Conservation (phyloP, 2,797 vertebrate species). For the Gobionotothen gibberifrons region DNA sequence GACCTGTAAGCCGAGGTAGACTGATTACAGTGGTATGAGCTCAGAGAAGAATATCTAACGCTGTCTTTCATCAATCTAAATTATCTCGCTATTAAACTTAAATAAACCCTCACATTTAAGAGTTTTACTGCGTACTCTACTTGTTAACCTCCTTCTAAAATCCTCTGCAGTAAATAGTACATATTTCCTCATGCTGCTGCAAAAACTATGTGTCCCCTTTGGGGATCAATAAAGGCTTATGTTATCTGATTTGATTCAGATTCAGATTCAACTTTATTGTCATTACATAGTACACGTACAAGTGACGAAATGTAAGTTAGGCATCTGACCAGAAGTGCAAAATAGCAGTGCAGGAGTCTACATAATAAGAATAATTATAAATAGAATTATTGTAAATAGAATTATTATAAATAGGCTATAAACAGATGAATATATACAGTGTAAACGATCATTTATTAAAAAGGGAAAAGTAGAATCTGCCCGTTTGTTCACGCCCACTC, state of each 20-base stretch:
- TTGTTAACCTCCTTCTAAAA: slow-evolving; percentile 33
- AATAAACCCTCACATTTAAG: slow-evolving; percentile 38
- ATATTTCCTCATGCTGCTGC: not conserved
- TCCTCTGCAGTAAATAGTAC: not conserved
- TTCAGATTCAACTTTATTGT: no score
- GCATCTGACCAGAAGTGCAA: no score
- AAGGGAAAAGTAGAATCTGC: no score
- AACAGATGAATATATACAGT: no score
- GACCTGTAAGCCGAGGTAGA: slow-evolving; percentile 40
- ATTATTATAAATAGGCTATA: no score
- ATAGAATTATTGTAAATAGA: no score
- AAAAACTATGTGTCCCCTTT: not conserved
- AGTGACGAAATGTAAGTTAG: no score
- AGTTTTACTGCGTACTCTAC: slow-evolving; percentile 28
- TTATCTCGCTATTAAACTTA: slow-evolving; percentile 18
- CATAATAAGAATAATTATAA: no score
- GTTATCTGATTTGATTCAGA: not conserved
- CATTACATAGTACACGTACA: no score
- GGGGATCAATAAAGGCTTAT: not conserved
- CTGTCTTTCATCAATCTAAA: slow-evolving; percentile 28
- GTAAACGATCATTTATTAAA: no score
- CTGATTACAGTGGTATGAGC: slow-evolving; percentile 46
- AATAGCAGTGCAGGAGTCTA: no score
- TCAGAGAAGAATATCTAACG: slow-evolving; percentile 23
- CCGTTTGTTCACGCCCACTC: no score